Base-by-base conservation (phyloP, 2,797 vertebrate species). In the Eulemur rubriventer region DNA sequence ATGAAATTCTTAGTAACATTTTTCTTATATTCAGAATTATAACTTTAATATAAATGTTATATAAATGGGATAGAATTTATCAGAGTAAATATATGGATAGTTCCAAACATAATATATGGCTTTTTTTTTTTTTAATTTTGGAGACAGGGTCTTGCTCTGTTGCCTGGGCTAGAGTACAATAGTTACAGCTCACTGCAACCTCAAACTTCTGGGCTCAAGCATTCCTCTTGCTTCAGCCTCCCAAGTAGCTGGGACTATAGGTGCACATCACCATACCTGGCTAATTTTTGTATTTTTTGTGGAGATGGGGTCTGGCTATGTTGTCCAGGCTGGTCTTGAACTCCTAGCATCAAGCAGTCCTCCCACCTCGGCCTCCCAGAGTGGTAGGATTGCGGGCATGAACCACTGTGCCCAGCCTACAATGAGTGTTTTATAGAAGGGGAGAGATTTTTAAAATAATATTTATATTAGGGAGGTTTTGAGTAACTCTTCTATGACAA, bases 401-500 rank as follows among this genome's bases (percentile, higher is more conserved):
- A 65, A 33, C 63, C 33, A 65, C 63, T 30, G 17, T 1, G 16
- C 63, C 63, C 33, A n/a, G 33, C 33, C 63, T 65, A 65, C 33
- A 65, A 61, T 96, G 95, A 94, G 79, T 98, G 98, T 63, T 97
- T 94, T 98, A 91, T 70, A 22, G 96, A 84, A 97, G 69, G 57
- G 67, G 43, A 92, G 87, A 94, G 72, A 97, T 90, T 96, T 98
- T 96, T 95, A 92, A 80, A 95, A 35, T 52, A 96, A 93, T 97
- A 92, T 59, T 98, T 97, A 89, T 97, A 94, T 97, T 72, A 96
- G 95, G 94, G 81, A 89, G 93, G n/a, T 95, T 95, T 97, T 97
- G 93, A 98, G 98, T 98, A 95, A 96, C 91, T 87, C 89, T 96
- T 98, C 94, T 98, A 78, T 98, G 91, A 86, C 94, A 80, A 82